Evolutionary conservation across 1,140 invertebrate species (phyloP), one percentile per base, ranked within the genome.

Genomic region (Drosophila albomicans): DNA sequence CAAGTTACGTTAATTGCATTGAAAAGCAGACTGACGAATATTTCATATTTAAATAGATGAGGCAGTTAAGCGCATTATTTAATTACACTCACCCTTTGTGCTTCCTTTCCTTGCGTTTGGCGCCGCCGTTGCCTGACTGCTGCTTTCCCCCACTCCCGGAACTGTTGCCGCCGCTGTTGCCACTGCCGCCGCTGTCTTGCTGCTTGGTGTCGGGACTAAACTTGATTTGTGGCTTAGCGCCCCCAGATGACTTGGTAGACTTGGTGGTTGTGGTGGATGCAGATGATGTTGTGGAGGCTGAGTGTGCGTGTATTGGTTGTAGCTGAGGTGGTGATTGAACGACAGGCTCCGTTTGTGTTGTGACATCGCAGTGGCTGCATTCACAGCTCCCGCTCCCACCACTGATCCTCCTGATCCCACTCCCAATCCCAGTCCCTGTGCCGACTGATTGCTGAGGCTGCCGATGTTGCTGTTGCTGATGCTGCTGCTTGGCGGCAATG

Each of bases 291-390:
- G 94, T 92, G 93, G 94, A 91, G 93, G 93, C 78, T 93, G 93
- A 86, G 88, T 92, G 92, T 94, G 94, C 84, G 94, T 94, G 77
- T 94, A 94, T 89, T 95, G 94, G 82, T 94, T 94, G 93, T 94
- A 95, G 91, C 94, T 95, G 93, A 94, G 94, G 82, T 95, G 94
- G 91, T 95, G 94, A 92, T 95, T 95, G 93, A 95, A 95, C 91
- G 94, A 95, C 78, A 94, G 94, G 92, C 94, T 94, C 93, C 94
- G 92, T 93, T 95, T 95, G 93, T 95, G 94, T 93, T 94, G 92
- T 90, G 91, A 92, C 88, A 87, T 90, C 78, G 80, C 69, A 66
- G 78, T 81, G 61, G 73, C 75, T 56, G 63, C 63, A 54, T 48
- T 52, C 48, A 16, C 61, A 38, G 6, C 13, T n/a, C 8, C 41